Percentiles rank a stretch among this genome's conserved stretches.
These are phyloP conservation scores for Phymastichus coffea DNA, from an alignment of 1,140 invertebrate species.

Conservation along the genomic window DNA sequence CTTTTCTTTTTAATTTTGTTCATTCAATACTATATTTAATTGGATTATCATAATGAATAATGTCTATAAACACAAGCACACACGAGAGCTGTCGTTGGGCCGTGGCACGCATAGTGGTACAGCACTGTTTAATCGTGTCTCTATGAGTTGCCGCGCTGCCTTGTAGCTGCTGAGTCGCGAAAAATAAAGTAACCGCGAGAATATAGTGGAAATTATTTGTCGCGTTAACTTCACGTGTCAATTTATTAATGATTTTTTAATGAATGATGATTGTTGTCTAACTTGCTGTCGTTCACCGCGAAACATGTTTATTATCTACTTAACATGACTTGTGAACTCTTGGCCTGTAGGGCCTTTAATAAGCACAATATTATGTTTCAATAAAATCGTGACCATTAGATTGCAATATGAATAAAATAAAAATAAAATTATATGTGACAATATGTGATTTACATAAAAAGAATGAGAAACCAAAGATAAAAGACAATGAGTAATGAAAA, in stretches of 20 bases:
- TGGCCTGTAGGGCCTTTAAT: too few relatives aligned
- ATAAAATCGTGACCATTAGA: too few relatives aligned
- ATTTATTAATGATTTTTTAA: conserved; percentile 10
- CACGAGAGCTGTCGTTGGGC: conserved; percentile 38
- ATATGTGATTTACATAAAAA: too few relatives aligned
- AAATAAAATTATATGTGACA: too few relatives aligned
- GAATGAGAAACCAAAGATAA: neutral
- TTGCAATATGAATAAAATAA: too few relatives aligned
- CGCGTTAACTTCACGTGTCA: conserved; percentile 24
- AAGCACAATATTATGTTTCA: too few relatives aligned
- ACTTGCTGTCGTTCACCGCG: neutral
- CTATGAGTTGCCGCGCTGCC: conserved; percentile 45
- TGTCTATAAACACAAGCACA: conserved; percentile 41
- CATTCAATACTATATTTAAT: too few relatives aligned
- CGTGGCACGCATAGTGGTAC: conserved; percentile 50
- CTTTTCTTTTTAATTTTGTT: too few relatives aligned
- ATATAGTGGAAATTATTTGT: conserved; percentile 18
- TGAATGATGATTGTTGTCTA: neutral
- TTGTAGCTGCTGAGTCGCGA: conserved; percentile 34
- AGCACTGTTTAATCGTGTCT: conserved; percentile 51
- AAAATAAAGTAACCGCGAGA: neutral
- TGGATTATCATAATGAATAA: too few relatives aligned
- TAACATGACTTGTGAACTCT: too few relatives aligned
- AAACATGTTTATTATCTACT: too few relatives aligned
- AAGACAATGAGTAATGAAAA: neutral